Conservation (phyloP, 2,797 vertebrate species). For the Hippoglossus hippoglossus region DNA sequence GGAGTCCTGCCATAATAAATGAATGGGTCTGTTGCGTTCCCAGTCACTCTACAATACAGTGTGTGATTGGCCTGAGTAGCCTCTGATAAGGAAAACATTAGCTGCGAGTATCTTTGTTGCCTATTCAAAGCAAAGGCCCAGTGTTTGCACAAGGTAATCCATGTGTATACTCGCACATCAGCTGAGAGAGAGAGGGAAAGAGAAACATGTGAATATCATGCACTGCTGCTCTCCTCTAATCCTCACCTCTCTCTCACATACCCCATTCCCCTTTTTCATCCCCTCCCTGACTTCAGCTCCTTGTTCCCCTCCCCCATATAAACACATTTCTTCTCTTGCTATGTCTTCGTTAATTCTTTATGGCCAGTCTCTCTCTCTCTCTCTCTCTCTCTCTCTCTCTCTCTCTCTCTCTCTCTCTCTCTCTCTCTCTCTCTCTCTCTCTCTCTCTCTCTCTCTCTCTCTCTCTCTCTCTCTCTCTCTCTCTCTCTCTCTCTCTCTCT, state of each 20-base stretch:
- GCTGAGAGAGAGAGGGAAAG: slow-evolving; percentile 51
- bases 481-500: no score
- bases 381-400: no score
- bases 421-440: not conserved
- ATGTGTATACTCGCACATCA: slow-evolving; percentile 69
- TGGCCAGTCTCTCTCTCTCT: slow-evolving; percentile 9
- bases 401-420: not conserved
- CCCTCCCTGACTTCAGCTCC: slow-evolving; percentile 18
- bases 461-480: slow-evolving; percentile 1
- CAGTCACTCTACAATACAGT: slow-evolving; percentile 46
- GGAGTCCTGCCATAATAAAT: slow-evolving; percentile 61
- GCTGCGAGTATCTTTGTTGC: slow-evolving; percentile 69
- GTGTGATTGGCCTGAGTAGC: slow-evolving; percentile 59
- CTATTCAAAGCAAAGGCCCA: slow-evolving; percentile 69
- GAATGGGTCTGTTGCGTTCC: slow-evolving; percentile 53
- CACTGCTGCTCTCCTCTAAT: slow-evolving; percentile 36
- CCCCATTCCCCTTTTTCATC: slow-evolving; percentile 11
- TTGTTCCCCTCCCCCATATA: slow-evolving; percentile 44
- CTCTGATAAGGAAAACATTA: slow-evolving; percentile 77
- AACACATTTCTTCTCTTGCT: slow-evolving; percentile 40
- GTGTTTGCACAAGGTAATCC: slow-evolving; percentile 76
- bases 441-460: no score
- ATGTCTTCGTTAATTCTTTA: slow-evolving; percentile 62
- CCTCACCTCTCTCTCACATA: slow-evolving; percentile 58
- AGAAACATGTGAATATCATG: slow-evolving; percentile 57